Evolutionary conservation across 2,113 vertebrate species (phyloP), one percentile per base, ranked within the genome.

Genomic region (Lophius piscatorius): DNA sequence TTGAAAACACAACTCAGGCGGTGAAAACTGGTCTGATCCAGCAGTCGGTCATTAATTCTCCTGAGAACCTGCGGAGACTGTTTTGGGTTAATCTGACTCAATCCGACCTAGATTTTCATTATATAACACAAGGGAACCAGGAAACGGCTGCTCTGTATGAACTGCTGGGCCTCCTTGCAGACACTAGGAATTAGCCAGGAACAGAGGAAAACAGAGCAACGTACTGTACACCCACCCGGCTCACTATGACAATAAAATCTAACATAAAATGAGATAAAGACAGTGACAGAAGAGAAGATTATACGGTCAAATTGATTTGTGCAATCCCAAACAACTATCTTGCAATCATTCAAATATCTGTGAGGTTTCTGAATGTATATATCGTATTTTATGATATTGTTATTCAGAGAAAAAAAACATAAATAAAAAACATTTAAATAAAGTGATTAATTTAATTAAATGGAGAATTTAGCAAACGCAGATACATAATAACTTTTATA

Each of bases 11-110:
- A 8, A 18, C 59, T 13, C 63, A 5, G 23, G 21, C 33, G 38
- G 52, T 36, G 45, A 63, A 40, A 65, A 65, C 44, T 49, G 28
- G 6, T 45, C 31, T n/a, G 61, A 11, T 36, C 34, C 28, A 31
- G 11, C 20, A 61, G 24, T 23, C 20, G 5, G 17, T 24, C 50
- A 5, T 35, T 57, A 63, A 75, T 77, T 70, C 59, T 66, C 44
- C 46, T 64, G 62, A 54, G 12, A 45, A 60, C 17, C 50, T 45
- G 44, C 51, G 45, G 47, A 39, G 59, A 11, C 31, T 2, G 21
- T 41, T 20, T n/a, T 59, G 59, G 17, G 46, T 71, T 80, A 69
- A 82, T 82, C 55, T 46, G 70, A 50, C 41, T 52, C 6, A 12
- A 60, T 33, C 33, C 0, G 23, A 64, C 54, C 52, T 36, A 52